Evolutionary conservation across 1,140 invertebrate genomes (phyloP).

Genomic region (Lucilia cuprina): DNA sequence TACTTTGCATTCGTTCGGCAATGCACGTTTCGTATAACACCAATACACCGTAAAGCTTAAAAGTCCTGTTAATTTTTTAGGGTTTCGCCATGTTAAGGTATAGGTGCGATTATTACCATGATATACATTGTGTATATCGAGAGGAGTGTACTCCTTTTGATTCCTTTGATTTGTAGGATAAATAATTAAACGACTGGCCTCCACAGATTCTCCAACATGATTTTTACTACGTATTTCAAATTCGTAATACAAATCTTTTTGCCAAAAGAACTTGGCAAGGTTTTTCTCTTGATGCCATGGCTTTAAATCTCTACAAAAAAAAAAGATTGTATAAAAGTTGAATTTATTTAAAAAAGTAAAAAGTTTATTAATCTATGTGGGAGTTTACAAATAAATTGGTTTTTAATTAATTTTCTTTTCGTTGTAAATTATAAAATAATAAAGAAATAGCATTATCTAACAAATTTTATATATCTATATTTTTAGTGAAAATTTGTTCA

Average conservation of each 20-base stretch:
- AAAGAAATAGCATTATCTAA: too few species aligned
- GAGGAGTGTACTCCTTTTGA: slow-evolving; percentile 36
- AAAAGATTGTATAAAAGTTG: not conserved
- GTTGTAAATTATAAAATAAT: too few species aligned
- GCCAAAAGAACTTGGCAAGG: slow-evolving; percentile 33
- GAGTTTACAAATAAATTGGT: too few species aligned
- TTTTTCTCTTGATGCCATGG: slow-evolving; percentile 1
- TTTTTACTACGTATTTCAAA: slow-evolving; percentile 38
- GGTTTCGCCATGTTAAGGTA: slow-evolving; percentile 52
- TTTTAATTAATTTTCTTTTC: too few species aligned
- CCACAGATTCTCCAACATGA: slow-evolving; percentile 36
- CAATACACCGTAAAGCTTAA: slow-evolving; percentile 56
- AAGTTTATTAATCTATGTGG: not conserved
- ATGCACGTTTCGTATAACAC: slow-evolving; percentile 50
- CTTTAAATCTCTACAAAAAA: slow-evolving; percentile 21
- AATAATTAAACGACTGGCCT: slow-evolving; percentile 12
- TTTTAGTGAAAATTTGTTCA: too few species aligned
- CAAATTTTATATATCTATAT: too few species aligned
- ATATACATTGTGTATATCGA: slow-evolving; percentile 52
- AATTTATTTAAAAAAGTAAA: not conserved
- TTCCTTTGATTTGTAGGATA: slow-evolving; percentile 11
- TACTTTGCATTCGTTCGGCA: slow-evolving; percentile 51
- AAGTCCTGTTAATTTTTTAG: slow-evolving; percentile 39
- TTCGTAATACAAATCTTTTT: slow-evolving; percentile 16
- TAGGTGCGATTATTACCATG: slow-evolving; percentile 51